These are phyloP conservation scores for Leucania comma DNA, from an alignment of 2,888 invertebrate species.

Conservation along the genomic window DNA sequence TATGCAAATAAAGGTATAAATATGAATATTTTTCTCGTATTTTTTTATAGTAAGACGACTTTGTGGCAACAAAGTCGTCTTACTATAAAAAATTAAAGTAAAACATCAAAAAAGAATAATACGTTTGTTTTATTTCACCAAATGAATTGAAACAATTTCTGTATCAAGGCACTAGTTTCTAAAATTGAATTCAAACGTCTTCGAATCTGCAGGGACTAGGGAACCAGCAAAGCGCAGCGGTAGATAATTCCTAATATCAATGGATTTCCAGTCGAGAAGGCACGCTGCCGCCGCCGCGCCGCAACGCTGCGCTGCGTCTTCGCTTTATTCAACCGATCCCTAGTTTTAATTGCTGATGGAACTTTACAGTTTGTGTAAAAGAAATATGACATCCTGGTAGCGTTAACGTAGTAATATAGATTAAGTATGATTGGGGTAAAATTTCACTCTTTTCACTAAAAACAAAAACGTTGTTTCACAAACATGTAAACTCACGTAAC, in stretches of 20 bases:
- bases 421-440: background rate
- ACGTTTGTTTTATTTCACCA: too few relatives aligned
- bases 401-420: background rate
- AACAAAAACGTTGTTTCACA: too few relatives aligned
- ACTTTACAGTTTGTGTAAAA: conserved; percentile 27
- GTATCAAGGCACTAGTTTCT: background rate
- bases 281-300: conserved; percentile 19
- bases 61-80: too few relatives aligned
- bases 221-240: conserved; percentile 60
- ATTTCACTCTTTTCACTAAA: too few relatives aligned
- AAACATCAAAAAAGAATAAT: background rate
- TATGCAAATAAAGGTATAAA: too few relatives aligned
- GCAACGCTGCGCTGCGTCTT: conserved; percentile 22
- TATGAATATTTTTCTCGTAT: too few relatives aligned
- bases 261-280: conserved; percentile 70
- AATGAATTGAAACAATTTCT: too few relatives aligned
- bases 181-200: conserved; percentile 52
- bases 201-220: conserved; percentile 38
- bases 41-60: too few relatives aligned
- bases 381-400: conserved; percentile 10
- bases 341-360: conserved; percentile 44
- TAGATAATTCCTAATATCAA: conserved; percentile 74
- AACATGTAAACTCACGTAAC: too few relatives aligned
- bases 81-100: background rate
- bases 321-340: conserved; percentile 42